Percentiles rank a stretch among this genome's conserved stretches.
These are phyloP conservation scores for Prionailurus bengalensis DNA, from an alignment of 2,113 vertebrate genomes.

Conservation along the genomic window DNA sequence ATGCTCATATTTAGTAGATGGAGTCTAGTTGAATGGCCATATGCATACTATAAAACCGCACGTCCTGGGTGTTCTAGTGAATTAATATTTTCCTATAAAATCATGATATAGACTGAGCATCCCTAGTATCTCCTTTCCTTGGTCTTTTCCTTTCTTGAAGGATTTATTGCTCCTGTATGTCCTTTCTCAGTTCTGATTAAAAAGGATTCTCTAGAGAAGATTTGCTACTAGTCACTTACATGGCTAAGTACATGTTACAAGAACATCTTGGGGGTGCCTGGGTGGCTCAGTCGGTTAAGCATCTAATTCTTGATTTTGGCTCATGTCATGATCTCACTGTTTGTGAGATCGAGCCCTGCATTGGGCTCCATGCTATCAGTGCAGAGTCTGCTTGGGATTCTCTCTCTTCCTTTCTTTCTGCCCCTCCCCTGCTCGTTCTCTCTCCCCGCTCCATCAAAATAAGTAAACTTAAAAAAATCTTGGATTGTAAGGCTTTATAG, in stretches of 20 bases:
- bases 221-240: constrained; percentile 11
- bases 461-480: background rate
- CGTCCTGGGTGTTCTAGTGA: constrained; percentile 16
- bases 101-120: constrained; percentile 11
- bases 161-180: background rate
- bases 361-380: too few relatives aligned
- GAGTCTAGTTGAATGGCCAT: constrained; percentile 23
- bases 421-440: too few relatives aligned
- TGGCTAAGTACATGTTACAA: constrained; percentile 3
- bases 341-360: too few relatives aligned
- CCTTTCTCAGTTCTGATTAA: background rate
- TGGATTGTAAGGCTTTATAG: background rate
- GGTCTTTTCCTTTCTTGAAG: constrained; percentile 1
- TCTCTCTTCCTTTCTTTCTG: too few relatives aligned
- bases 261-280: background rate
- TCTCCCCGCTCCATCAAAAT: too few relatives aligned
- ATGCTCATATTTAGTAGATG: background rate
- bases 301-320: too few relatives aligned
- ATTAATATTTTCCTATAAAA: constrained; percentile 39
- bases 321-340: too few relatives aligned
- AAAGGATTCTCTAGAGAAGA: background rate
- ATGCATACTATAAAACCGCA: background rate
- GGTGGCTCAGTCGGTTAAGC: too few relatives aligned
- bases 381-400: too few relatives aligned
- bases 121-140: background rate